Percentiles rank a stretch among this genome's conserved stretches.
Evolutionary conservation across 1,140 invertebrate species (phyloP).

Genomic region (Anoplophora glabripennis): DNA sequence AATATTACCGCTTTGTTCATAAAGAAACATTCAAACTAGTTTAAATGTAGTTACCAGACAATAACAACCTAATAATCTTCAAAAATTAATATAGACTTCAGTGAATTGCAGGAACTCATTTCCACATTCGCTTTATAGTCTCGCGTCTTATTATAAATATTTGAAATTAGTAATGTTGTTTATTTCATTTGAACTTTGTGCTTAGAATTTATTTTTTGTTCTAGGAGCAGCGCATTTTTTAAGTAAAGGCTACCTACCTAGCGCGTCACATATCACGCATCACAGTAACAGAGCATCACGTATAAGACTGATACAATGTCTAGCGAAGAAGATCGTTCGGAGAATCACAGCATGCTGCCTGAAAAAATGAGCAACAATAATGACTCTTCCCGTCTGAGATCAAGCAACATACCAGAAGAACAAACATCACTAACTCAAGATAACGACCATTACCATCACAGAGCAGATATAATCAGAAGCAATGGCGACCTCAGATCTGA

Average conservation of each 20-base stretch:
- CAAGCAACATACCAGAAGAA: conserved; percentile 35
- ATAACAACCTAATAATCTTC: no score
- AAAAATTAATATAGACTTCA: no score
- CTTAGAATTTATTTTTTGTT: not conserved
- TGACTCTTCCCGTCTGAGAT: conserved; percentile 18
- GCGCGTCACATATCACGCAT: not conserved
- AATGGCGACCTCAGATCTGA: conserved; percentile 30
- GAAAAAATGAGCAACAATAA: conserved; percentile 34
- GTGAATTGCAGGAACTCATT: no score
- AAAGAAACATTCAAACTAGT: no score
- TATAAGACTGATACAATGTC: not conserved
- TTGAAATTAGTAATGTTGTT: not conserved
- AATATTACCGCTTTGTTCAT: no score
- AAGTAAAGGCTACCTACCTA: not conserved
- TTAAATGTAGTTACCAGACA: no score
- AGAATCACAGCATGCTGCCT: conserved; percentile 6
- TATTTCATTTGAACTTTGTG: not conserved
- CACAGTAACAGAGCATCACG: not conserved
- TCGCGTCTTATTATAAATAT: no score
- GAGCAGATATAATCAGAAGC: not conserved
- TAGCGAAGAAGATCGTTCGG: conserved; percentile 1
- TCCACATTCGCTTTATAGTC: no score
- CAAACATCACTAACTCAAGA: conserved; percentile 34
- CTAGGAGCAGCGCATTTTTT: not conserved
- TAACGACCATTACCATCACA: conserved; percentile 14